These are phyloP conservation scores for Geopemphigus sp. DNA, from an alignment of 1,140 invertebrate species.

Conservation along the genomic window DNA sequence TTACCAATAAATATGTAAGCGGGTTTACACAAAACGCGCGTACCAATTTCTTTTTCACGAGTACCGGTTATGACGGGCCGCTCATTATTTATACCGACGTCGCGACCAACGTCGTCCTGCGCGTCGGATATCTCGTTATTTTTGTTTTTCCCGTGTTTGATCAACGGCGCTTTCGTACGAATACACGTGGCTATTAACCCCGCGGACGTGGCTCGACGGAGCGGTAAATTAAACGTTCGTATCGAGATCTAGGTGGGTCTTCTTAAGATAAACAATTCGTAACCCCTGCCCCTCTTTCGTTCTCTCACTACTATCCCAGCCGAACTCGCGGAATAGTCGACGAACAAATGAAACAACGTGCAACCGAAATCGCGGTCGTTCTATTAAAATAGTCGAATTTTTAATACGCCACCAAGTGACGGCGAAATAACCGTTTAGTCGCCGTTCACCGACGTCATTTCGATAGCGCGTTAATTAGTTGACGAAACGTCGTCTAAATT, in stretches of 20 bases:
- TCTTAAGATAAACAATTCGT: constrained; percentile 22
- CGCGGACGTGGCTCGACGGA: background rate
- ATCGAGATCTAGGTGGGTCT: background rate
- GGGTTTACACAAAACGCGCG: background rate
- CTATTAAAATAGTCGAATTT: no score
- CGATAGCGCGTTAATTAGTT: no score
- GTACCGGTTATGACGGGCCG: background rate
- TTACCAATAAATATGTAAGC: constrained; percentile 8
- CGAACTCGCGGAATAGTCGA: no score
- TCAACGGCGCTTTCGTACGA: background rate
- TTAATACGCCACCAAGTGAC: no score
- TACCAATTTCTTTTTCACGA: background rate
- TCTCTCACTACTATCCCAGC: no score
- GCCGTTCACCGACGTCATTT: no score
- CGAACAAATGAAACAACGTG: background rate
- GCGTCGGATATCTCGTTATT: background rate
- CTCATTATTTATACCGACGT: constrained; percentile 31
- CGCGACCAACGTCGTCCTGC: background rate
- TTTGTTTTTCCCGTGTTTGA: background rate
- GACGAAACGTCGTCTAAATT: no score
- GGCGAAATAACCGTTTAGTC: no score
- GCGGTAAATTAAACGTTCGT: constrained; percentile 31
- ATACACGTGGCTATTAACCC: background rate
- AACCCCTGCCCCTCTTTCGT: no score
- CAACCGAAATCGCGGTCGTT: background rate